A percentile compares a stretch with the other conserved stretches of the same genome.
Evolutionary conservation across 2,113 vertebrate genomes (phyloP).

Genomic region (Phyllostomus discolor): DNA sequence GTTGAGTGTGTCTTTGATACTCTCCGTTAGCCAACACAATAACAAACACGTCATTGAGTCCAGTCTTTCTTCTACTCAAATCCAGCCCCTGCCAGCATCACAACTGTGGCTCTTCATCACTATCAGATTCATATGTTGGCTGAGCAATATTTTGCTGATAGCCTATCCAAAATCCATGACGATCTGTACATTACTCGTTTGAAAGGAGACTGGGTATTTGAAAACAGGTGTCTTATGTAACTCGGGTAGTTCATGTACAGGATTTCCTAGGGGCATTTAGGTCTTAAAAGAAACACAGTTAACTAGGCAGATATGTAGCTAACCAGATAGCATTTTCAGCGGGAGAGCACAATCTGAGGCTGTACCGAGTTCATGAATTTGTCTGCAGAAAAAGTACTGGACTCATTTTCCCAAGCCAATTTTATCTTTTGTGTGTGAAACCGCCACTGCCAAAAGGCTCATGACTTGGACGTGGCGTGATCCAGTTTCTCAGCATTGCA

Average conservation of each 20-base stretch:
- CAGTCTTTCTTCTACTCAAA: constrained; percentile 54
- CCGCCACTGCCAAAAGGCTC: constrained; percentile 32
- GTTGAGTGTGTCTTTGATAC: constrained; percentile 49
- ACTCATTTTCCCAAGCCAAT: constrained; percentile 47
- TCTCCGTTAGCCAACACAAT: constrained; percentile 62
- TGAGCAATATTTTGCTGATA: background rate
- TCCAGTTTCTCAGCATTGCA: constrained; percentile 11
- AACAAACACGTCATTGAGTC: constrained; percentile 53
- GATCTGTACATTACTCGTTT: background rate
- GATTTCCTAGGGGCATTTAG: background rate
- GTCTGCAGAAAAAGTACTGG: background rate
- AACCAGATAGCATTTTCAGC: background rate
- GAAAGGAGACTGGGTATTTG: background rate
- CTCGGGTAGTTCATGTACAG: background rate
- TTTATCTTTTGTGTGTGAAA: background rate
- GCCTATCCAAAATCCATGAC: constrained; percentile 9
- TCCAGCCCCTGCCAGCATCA: background rate
- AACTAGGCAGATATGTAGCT: background rate
- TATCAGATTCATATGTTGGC: constrained; percentile 46
- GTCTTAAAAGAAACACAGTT: background rate
- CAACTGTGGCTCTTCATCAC: background rate
- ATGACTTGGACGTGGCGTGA: constrained; percentile 26
- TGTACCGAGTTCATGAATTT: constrained; percentile 19
- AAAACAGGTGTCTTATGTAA: background rate
- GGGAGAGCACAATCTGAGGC: background rate